Evolutionary conservation across 2,888 invertebrate genomes (phyloP).

Genomic region (Nineta flava): DNA sequence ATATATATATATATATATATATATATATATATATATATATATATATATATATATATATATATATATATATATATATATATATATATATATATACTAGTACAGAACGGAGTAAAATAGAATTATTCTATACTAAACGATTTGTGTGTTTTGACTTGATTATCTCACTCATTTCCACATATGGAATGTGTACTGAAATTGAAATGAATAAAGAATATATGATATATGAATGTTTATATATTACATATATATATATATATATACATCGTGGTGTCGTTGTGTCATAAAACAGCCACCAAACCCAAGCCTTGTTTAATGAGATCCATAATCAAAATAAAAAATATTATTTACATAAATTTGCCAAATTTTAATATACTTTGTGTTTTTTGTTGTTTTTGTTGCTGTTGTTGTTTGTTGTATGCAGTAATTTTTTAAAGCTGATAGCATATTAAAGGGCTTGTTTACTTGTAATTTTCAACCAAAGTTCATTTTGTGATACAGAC

Average conservation of each 20-base stretch:
- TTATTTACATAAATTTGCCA: not conserved
- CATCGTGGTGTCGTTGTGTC: not conserved
- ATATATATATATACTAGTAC: constrained; percentile 11
- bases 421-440: no score
- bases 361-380: not conserved
- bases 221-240: no score
- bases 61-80: not conserved
- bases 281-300: not conserved
- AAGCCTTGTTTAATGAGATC: not conserved
- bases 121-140: not conserved
- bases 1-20: not conserved
- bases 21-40: not conserved
- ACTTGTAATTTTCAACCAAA: no score
- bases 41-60: not conserved
- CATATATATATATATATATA: no score
- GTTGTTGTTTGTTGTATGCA: no score
- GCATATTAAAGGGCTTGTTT: no score
- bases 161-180: not conserved
- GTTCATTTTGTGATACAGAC: no score
- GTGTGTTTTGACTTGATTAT: not conserved
- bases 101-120: constrained; percentile 11
- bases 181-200: no score
- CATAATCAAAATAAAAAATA: not conserved
- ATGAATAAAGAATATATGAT: no score
- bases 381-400: no score